phyloP scores from a whole-genome alignment of 2,888 invertebrate species.

The Chaitophorus viminalis region DNA sequence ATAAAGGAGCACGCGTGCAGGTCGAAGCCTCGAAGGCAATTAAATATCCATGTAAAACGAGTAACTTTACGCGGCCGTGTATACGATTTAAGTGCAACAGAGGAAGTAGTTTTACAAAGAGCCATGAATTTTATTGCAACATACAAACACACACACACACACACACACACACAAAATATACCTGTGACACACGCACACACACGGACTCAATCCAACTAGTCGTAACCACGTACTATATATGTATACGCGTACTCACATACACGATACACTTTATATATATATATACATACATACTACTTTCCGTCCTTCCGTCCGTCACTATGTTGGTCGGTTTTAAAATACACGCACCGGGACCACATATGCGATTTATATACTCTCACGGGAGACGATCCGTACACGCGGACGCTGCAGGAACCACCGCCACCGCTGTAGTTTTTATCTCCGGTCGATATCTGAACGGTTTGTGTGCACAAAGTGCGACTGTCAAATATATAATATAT shows the following conservation, averaged over 20 bases:
- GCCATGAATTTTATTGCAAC: conserved; percentile 34
- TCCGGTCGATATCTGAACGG: conserved; percentile 4
- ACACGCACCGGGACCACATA: neutral
- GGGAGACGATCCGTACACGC: neutral
- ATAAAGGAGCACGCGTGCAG: neutral
- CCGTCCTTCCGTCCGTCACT: neutral
- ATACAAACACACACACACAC: neutral
- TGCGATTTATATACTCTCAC: conserved; percentile 9
- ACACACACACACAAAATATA: neutral
- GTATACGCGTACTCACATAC: neutral
- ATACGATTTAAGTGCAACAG: conserved; percentile 13
- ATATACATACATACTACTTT: neutral
- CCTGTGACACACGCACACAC: too few relatives aligned
- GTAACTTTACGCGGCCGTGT: neutral
- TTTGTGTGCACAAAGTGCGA: neutral
- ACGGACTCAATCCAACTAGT: too few relatives aligned
- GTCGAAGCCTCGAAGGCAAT: conserved; percentile 27
- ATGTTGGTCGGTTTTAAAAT: conserved; percentile 1
- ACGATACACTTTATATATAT: too few relatives aligned
- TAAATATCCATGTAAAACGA: conserved; percentile 32
- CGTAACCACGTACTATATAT: too few relatives aligned
- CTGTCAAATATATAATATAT: neutral
- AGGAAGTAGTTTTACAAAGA: conserved; percentile 33
- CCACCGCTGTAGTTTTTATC: neutral
- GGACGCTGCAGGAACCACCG: neutral